These are phyloP conservation scores for Alexandromys fortis DNA, from an alignment of 2,113 vertebrate genomes.

Conservation along the genomic window DNA sequence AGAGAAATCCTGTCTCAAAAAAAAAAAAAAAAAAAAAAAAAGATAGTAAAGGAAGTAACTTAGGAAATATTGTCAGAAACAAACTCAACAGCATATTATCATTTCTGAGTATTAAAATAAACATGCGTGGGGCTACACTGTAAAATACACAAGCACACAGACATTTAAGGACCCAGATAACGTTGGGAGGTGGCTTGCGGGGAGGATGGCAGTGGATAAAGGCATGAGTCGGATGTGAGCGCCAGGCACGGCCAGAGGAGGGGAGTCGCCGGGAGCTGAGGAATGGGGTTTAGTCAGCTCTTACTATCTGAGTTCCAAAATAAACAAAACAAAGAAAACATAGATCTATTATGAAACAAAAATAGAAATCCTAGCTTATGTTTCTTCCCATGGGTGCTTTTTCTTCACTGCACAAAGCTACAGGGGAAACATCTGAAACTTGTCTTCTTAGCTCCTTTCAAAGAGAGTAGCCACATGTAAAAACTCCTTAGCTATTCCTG, in stretches of 20 bases:
- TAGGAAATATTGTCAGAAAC: background rate
- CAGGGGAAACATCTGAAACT: background rate
- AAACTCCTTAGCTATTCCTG: background rate
- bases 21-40: too few species aligned
- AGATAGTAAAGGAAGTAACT: background rate
- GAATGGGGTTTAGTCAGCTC: background rate
- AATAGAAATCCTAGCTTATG: background rate
- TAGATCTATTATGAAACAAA: background rate
- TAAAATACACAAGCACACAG: background rate
- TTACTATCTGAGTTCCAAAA: background rate
- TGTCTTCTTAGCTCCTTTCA: slow-evolving; percentile 3
- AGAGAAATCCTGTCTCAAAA: too few species aligned
- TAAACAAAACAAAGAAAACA: slow-evolving; percentile 44
- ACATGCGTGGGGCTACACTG: background rate
- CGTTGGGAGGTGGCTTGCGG: background rate
- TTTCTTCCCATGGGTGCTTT: background rate
- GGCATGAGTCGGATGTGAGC: background rate
- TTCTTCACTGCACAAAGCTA: background rate
- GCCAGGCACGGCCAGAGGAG: too few species aligned
- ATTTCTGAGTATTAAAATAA: background rate
- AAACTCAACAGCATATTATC: background rate
- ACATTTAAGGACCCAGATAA: background rate
- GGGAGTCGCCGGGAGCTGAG: background rate
- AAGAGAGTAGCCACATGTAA: background rate
- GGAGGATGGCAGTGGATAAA: background rate